These are phyloP conservation scores for Epistrophe grossulariae DNA, from an alignment of 2,888 invertebrate species.

Conservation along the genomic window DNA sequence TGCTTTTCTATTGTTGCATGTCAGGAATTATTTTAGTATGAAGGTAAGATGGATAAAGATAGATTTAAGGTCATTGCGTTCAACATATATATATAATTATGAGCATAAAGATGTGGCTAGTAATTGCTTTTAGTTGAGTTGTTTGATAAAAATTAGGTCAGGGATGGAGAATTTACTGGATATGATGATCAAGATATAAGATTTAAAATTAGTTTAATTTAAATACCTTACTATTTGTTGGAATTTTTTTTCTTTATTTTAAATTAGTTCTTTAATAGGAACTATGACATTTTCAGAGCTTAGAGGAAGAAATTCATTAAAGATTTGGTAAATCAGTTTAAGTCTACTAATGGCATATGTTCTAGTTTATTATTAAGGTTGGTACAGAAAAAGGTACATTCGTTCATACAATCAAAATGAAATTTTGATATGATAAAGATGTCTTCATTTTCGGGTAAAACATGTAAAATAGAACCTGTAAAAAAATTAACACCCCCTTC, in stretches of 20 bases:
- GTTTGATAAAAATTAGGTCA: constrained; percentile 8
- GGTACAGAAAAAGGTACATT: too few species aligned
- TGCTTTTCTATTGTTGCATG: constrained; percentile 22
- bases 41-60: constrained; percentile 23
- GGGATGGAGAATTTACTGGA: neutral
- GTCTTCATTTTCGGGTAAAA: too few species aligned
- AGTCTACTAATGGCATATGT: too few species aligned
- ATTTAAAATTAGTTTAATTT: neutral
- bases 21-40: constrained; percentile 1
- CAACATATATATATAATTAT: neutral
- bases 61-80: constrained; percentile 13
- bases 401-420: too few species aligned
- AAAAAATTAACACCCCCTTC: too few species aligned
- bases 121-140: constrained; percentile 14
- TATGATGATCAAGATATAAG: neutral
- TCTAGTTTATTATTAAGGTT: too few species aligned
- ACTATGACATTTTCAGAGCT: neutral
- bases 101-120: constrained; percentile 1
- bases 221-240: neutral
- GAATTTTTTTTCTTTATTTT: neutral
- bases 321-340: too few species aligned
- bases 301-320: neutral
- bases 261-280: neutral
- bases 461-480: too few species aligned
- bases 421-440: too few species aligned